Base-by-base conservation (phyloP, 1,140 invertebrate species). In the fruit fly (Drosophila melanogaster) region DNA sequence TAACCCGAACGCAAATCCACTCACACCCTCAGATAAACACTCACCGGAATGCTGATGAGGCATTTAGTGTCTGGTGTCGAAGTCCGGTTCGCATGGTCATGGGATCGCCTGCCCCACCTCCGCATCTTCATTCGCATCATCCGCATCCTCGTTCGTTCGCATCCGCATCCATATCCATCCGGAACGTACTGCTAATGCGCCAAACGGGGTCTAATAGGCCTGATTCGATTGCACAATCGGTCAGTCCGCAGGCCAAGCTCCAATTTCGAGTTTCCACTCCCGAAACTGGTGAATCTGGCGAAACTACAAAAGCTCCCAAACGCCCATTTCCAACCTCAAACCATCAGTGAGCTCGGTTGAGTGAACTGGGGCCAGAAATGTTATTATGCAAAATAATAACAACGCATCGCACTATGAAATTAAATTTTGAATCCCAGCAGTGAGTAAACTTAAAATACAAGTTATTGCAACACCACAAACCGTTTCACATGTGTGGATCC, bases 351-450 rank as follows among this genome's bases (percentile, higher is more conserved):
- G 24, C 35, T 65, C 15, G 43, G 43, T 40, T 47, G 43, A 38
- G 53, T 47, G 47, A 60, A 33, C 56, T 43, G 59, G 66, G 66
- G 59, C 73, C 74, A 58, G 70, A 90, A 89, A 89, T 90, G 74
- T 79, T 89, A 90, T 89, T 90, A 89, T 89, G 85, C 80, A 90
- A 85, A 89, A 90, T 89, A 90, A 89, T 89, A 89, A 89, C 85
- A 84, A 90, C 84, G 85, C 85, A 89, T 59, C 85, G 81, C 80
- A 90, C 85, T 89, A 89, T 89, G 80, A 89, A 89, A 89, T 89
- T 90, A 89, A 89, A 89, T 89, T 89, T 84, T 46, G 70, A 89
- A 79, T 90, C 86, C 80, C 85, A 90, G 85, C 86, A 89, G 85
- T 81, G 85, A 81, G 77, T 86, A 80, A 90, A 89, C 85, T 89